Conservation (phyloP, 2,888 invertebrate genomes). For the Arenicola marina region DNA sequence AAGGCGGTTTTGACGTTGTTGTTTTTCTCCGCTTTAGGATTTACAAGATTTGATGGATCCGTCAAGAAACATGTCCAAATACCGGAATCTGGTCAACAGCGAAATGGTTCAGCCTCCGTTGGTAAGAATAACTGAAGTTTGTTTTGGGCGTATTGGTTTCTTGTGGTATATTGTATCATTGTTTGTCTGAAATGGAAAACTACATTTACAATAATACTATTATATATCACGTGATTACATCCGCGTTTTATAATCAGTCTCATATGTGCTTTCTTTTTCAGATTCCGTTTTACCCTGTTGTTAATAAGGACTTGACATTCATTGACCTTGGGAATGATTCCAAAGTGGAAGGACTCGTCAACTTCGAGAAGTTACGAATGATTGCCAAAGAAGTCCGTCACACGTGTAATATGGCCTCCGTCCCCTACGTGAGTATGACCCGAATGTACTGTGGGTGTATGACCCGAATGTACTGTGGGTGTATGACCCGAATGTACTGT, state of each 20-base stretch:
- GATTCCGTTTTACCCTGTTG: conserved; percentile 68
- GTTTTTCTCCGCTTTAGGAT: conserved; percentile 65
- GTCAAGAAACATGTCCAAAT: conserved; percentile 98
- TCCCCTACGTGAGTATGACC: conserved; percentile 68
- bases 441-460: too few relatives aligned
- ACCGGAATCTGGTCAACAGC: conserved; percentile 88
- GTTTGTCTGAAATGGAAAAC: neutral
- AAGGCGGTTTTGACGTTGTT: too few relatives aligned
- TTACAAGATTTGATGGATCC: conserved; percentile 97
- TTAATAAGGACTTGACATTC: conserved; percentile 84
- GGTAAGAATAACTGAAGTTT: too few relatives aligned
- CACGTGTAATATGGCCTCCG: conserved; percentile 85
- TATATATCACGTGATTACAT: neutral
- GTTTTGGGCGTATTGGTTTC: too few relatives aligned
- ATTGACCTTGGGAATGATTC: conserved; percentile 89
- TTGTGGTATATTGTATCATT: neutral
- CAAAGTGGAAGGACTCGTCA: conserved; percentile 68
- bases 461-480: too few relatives aligned
- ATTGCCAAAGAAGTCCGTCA: conserved; percentile 87
- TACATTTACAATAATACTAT: neutral
- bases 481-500: too few relatives aligned
- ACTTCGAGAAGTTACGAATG: conserved; percentile 98
- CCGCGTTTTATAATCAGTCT: neutral
- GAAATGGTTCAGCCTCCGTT: conserved; percentile 86
- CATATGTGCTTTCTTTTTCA: conserved; percentile 33